Percentiles rank a stretch among this genome's conserved stretches.
Evolutionary conservation across 2,797 vertebrate genomes (phyloP).

Genomic region (Adelosebastes latens): DNA sequence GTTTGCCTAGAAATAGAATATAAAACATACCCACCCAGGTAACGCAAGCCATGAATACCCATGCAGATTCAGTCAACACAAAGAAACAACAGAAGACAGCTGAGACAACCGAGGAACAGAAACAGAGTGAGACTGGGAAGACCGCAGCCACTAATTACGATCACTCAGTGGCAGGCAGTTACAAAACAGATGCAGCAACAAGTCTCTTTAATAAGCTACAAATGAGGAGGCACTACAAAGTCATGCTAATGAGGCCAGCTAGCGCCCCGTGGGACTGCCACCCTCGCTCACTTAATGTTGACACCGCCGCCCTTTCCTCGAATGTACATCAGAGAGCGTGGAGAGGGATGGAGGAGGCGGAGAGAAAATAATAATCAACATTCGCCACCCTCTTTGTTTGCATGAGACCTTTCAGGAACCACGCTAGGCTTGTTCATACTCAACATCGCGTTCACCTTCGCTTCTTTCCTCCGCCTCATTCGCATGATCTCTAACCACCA

Average conservation of each 20-base stretch:
- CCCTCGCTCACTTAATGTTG: slow-evolving; percentile 45
- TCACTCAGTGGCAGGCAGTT: slow-evolving; percentile 46
- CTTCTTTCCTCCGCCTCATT: neutral
- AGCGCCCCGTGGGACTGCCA: slow-evolving; percentile 53
- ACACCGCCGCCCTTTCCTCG: slow-evolving; percentile 31
- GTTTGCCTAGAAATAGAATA: slow-evolving; percentile 2
- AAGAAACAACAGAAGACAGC: neutral
- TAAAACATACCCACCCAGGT: slow-evolving; percentile 12
- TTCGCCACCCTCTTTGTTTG: slow-evolving; percentile 39
- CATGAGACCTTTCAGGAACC: slow-evolving; percentile 34
- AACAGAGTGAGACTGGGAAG: slow-evolving; percentile 2
- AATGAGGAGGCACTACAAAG: slow-evolving; percentile 77
- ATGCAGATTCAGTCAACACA: neutral
- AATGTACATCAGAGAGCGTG: slow-evolving; percentile 33
- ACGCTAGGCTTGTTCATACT: neutral
- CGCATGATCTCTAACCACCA: slow-evolving; percentile 10
- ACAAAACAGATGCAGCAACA: slow-evolving; percentile 61
- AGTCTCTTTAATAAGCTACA: slow-evolving; percentile 64
- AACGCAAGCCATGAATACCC: slow-evolving; percentile 1
- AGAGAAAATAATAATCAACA: slow-evolving; percentile 52
- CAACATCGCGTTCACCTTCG: slow-evolving; percentile 1
- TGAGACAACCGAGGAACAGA: neutral
- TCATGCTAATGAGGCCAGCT: slow-evolving; percentile 73
- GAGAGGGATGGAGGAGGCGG: slow-evolving; percentile 40
- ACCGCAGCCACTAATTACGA: slow-evolving; percentile 43